A percentile compares a stretch with the other conserved stretches of the same genome.
phyloP scores from a whole-genome alignment of 2,888 invertebrate species.

The Apodemia mormo region DNA sequence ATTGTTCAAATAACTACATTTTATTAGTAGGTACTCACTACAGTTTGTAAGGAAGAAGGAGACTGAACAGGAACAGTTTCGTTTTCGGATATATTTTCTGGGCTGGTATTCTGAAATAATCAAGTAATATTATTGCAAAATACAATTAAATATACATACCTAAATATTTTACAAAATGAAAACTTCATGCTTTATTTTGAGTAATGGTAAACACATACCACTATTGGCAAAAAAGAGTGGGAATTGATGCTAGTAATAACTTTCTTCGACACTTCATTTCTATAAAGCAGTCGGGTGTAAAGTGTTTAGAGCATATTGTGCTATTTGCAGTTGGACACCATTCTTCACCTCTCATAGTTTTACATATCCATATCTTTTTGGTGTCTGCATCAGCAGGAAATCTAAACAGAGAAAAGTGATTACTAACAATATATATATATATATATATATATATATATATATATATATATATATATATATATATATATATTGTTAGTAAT shows the following conservation, averaged over 20 bases:
- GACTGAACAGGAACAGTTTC: constrained; percentile 7
- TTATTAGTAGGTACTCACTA: constrained; percentile 2
- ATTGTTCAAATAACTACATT: constrained; percentile 8
- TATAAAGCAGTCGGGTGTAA: constrained; percentile 15
- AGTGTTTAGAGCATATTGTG: constrained; percentile 18
- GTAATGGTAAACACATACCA: constrained; percentile 13
- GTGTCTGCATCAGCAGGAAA: neutral
- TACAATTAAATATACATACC: constrained; percentile 4
- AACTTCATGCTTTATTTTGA: constrained; percentile 6
- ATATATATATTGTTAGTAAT: too few relatives aligned
- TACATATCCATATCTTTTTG: constrained; percentile 3
- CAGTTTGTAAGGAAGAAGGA: constrained; percentile 2
- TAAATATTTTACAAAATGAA: constrained; percentile 5
- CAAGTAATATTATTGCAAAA: constrained; percentile 24
- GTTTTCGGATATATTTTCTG: constrained; percentile 6
- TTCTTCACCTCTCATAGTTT: constrained; percentile 18
- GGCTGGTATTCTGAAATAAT: constrained; percentile 5
- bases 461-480: too few relatives aligned
- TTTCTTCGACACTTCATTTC: constrained; percentile 19
- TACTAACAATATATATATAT: too few relatives aligned
- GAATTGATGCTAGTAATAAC: constrained; percentile 12
- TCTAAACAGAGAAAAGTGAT: neutral
- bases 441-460: too few relatives aligned
- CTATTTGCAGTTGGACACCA: constrained; percentile 22
- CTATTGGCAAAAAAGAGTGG: constrained; percentile 19